phyloP scores from a whole-genome alignment of 2,797 vertebrate species.

The Poecilia gillii region DNA sequence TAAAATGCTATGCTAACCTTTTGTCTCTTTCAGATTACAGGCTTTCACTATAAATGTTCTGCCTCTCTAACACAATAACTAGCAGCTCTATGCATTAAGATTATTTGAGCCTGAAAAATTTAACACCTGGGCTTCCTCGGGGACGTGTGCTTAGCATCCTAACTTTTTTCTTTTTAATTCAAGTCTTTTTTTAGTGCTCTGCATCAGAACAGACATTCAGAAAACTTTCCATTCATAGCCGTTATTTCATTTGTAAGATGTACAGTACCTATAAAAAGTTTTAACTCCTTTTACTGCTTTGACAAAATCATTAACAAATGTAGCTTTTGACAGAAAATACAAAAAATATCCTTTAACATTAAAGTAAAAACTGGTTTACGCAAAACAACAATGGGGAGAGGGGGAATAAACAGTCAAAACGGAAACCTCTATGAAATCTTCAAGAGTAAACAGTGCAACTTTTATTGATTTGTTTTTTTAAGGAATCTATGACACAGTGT shows the following conservation, averaged over 20 bases:
- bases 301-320: not conserved
- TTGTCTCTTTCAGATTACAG: not conserved
- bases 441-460: conserved; percentile 77
- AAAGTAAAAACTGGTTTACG: not conserved
- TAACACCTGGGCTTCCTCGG: not conserved
- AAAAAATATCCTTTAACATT: not conserved
- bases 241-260: not conserved
- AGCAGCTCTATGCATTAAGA: not conserved
- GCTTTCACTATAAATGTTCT: not conserved
- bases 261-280: not conserved
- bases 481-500: conserved; percentile 55
- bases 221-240: not conserved
- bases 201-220: not conserved
- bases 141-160: not conserved
- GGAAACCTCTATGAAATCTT: conserved; percentile 25
- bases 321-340: not conserved
- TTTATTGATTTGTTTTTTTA: conserved; percentile 73
- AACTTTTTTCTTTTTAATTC: not conserved
- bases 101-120: not conserved
- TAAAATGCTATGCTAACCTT: not conserved
- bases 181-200: too few relatives aligned
- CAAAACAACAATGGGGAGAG: not conserved
- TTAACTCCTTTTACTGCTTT: not conserved
- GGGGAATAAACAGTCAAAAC: conserved; percentile 11
- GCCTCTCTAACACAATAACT: not conserved